These are phyloP conservation scores for Brachionus plicatilis DNA, from an alignment of 1,140 invertebrate species.

Conservation along the genomic window DNA sequence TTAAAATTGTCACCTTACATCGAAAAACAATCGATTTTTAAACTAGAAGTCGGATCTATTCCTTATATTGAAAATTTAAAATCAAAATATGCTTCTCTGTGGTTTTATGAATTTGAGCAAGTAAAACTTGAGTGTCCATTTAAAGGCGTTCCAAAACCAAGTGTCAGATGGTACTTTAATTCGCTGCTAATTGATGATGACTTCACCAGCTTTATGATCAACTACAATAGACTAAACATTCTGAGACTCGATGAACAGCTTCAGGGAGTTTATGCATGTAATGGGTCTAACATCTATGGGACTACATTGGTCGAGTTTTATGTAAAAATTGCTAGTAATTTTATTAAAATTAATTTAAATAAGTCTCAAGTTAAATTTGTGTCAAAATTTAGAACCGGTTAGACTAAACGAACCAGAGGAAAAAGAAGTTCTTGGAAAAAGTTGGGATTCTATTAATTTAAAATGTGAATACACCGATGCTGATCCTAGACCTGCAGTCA, in stretches of 20 bases:
- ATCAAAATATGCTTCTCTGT: not conserved
- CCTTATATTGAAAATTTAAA: not conserved
- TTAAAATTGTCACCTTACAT: not conserved
- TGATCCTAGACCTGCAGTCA: not conserved
- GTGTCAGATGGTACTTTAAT: constrained; percentile 6
- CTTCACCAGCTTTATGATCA: not conserved
- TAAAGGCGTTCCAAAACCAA: not conserved
- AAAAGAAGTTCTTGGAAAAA: not conserved
- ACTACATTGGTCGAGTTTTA: not conserved
- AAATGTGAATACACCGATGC: not conserved
- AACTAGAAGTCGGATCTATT: not conserved
- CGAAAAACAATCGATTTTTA: constrained; percentile 12
- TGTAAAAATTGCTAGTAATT: constrained; percentile 1
- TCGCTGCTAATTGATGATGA: not conserved
- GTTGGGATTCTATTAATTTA: not conserved
- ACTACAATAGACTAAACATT: not conserved
- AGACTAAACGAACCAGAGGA: not conserved
- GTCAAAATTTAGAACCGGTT: not conserved
- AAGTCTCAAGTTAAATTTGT: not conserved
- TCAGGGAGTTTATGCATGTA: constrained; percentile 6
- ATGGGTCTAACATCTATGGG: not conserved
- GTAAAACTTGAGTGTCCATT: constrained; percentile 5
- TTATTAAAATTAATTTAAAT: not conserved
- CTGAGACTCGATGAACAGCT: not conserved
- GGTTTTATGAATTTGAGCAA: not conserved